phyloP scores from a whole-genome alignment of 2,113 vertebrate species.

The Perca fluviatilis region DNA sequence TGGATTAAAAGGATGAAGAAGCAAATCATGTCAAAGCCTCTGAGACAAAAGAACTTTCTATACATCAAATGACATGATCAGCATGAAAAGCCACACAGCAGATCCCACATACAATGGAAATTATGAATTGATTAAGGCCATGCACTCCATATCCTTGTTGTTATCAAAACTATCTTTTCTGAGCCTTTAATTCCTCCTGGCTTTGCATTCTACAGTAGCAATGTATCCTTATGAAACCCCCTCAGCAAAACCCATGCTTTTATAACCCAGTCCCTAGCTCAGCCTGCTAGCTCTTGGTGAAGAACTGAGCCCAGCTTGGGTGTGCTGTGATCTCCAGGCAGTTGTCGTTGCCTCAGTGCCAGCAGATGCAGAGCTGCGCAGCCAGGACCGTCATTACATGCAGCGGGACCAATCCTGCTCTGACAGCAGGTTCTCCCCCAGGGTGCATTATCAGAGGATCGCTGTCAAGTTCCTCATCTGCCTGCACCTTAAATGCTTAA shows the following conservation, averaged over 20 bases:
- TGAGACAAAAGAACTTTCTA: neutral
- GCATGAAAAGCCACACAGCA: neutral
- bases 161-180: slow-evolving; percentile 7
- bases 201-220: neutral
- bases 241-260: slow-evolving; percentile 17
- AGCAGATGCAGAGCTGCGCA: slow-evolving; percentile 48
- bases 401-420: slow-evolving; percentile 54
- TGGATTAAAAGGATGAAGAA: neutral
- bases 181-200: slow-evolving; percentile 3
- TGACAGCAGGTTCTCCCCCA: slow-evolving; percentile 37
- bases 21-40: neutral
- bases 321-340: slow-evolving; percentile 50
- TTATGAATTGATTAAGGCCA: neutral
- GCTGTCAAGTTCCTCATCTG: slow-evolving; percentile 54
- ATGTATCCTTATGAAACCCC: slow-evolving; percentile 5
- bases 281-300: slow-evolving; percentile 20
- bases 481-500: slow-evolving; percentile 41
- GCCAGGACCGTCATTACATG: slow-evolving; percentile 38
- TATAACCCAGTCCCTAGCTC: slow-evolving; percentile 22
- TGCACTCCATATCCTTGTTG: neutral
- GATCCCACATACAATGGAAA: neutral
- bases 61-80: neutral
- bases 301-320: slow-evolving; percentile 32
- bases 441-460: slow-evolving; percentile 49
- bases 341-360: slow-evolving; percentile 26